Conservation (phyloP, 1,140 invertebrate genomes). For the Theocolax elegans region DNA sequence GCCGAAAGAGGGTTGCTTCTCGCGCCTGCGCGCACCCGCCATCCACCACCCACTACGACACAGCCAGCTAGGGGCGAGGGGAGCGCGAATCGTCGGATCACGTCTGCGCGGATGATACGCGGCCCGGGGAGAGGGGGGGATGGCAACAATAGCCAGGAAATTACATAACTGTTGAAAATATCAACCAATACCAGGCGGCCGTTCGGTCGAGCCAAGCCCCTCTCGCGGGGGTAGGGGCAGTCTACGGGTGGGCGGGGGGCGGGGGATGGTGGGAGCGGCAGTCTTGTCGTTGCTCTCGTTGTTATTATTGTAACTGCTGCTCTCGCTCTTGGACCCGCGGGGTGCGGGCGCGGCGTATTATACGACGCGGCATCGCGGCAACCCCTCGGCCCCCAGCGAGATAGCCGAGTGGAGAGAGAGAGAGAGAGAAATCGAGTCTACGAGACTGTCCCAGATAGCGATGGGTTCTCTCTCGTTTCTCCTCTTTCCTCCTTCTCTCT, state of each 20-base stretch:
- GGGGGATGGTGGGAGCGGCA: too few species aligned
- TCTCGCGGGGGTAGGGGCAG: too few species aligned
- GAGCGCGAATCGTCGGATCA: constrained; percentile 51
- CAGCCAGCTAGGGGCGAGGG: background rate
- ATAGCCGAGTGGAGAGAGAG: constrained; percentile 50
- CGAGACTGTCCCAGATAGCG: constrained; percentile 47
- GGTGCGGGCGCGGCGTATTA: constrained; percentile 66
- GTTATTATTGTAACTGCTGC: constrained; percentile 65
- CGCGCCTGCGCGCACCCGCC: background rate
- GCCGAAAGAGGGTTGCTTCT: constrained; percentile 48
- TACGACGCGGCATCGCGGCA: constrained; percentile 63
- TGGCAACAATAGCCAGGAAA: constrained; percentile 68
- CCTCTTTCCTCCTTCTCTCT: too few species aligned
- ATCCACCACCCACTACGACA: background rate
- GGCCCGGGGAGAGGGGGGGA: constrained; percentile 53
- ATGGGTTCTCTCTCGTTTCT: constrained; percentile 34
- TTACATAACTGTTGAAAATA: constrained; percentile 70
- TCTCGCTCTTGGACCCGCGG: too few species aligned
- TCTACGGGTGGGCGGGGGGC: too few species aligned
- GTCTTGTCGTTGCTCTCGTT: constrained; percentile 51
- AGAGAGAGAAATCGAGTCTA: constrained; percentile 63
- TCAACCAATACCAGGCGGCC: constrained; percentile 64
- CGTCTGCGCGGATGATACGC: constrained; percentile 54
- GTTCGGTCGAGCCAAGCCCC: constrained; percentile 41
- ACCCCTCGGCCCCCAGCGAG: too few species aligned